Evolutionary conservation across 2,797 vertebrate species (phyloP), one percentile per base, ranked within the genome.

Genomic region (Xenops minutus): DNA sequence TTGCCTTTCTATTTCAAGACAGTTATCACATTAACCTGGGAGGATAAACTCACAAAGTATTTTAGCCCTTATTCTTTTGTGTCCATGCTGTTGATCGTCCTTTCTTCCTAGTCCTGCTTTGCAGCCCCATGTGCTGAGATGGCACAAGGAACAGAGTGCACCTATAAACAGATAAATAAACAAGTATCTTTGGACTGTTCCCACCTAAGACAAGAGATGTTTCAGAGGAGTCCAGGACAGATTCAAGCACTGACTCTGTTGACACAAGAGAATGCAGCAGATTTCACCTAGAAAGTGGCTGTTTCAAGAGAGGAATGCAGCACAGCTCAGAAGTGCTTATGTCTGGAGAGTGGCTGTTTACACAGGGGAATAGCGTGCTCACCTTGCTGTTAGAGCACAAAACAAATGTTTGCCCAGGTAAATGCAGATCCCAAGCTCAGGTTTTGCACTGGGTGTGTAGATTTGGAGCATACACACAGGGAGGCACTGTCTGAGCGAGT

Each of bases 401-500:
- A 95, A 51, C 87, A 94, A 96, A 93, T 93, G 85, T 96, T 96
- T 95, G 83, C 85, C 62, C 76, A 92, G 88, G 90, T 94, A 62
- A 88, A 64, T 9, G 55, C 66, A 29, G 80, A 30, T 71, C 36
- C 30, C 23, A 2, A 13, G 67, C 71, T 71, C 43, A 11, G 36
- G 49, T 27, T 76, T 76, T 8, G 34, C 34, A 4, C 1, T 26
- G 67, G 66, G 20, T 17, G 19, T 21, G 56, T 0, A 9, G 73
- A 44, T 91, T 29, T 32, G 73, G 62, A 43, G 58, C 3, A 0
- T 16, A 41, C 30, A 10, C 7, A 4, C 30, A 41, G 66, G 79
- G 58, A 75, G 46, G 43, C 68, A 49, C 14, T 46, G 32, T 24
- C 43, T 51, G 68, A 68, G 69, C 0, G 1, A 23, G 16, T 0